Conservation (phyloP, 35 echinoderm and acorn worm genomes). For the Ophiothrix spiculata region DNA sequence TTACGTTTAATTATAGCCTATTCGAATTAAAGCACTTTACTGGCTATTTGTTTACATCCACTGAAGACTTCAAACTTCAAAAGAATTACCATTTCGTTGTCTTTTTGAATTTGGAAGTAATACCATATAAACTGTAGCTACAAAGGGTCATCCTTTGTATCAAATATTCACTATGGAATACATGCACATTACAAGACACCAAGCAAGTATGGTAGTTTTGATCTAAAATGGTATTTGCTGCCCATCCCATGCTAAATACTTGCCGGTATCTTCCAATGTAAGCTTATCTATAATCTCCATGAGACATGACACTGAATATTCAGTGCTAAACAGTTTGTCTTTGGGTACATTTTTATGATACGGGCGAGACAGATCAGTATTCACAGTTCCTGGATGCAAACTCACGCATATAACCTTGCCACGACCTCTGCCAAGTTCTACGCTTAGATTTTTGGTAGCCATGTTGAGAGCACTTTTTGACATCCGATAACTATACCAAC, state of each 20-base stretch:
- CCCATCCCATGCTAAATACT: slow-evolving; percentile 75
- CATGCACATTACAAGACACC: too few species aligned
- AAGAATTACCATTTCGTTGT: too few species aligned
- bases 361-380: slow-evolving; percentile 73
- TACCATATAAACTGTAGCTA: too few species aligned
- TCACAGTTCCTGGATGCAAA: slow-evolving; percentile 80
- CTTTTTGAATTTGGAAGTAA: too few species aligned
- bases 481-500: slow-evolving; percentile 96
- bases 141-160: too few species aligned
- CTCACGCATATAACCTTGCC: slow-evolving; percentile 71
- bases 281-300: slow-evolving; percentile 60
- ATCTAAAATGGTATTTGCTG: slow-evolving; percentile 64
- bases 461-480: slow-evolving; percentile 94
- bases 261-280: slow-evolving; percentile 59
- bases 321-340: slow-evolving; percentile 65
- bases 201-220: too few species aligned
- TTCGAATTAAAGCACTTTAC: too few species aligned
- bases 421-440: slow-evolving; percentile 64
- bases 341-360: slow-evolving; percentile 73
- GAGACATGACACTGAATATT: slow-evolving; percentile 63
- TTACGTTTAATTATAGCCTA: too few species aligned
- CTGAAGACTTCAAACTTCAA: too few species aligned
- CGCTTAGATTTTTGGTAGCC: slow-evolving; percentile 88
- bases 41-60: too few species aligned
- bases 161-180: too few species aligned